Conservation (phyloP, 1,140 invertebrate species). For the Cydia fagiglandana region DNA sequence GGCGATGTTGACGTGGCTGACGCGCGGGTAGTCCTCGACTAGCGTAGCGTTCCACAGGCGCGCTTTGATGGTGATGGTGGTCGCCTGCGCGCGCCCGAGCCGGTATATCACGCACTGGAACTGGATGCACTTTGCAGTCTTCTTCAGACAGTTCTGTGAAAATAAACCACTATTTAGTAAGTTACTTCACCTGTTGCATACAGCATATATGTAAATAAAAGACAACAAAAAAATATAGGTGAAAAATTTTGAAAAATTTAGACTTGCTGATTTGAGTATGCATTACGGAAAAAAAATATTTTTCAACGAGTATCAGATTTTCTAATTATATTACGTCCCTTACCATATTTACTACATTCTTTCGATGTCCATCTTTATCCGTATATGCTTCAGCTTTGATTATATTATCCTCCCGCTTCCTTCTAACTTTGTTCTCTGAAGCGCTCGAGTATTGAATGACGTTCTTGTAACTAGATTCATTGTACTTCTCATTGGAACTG, state of each 20-base stretch:
- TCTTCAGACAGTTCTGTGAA: slow-evolving; percentile 87
- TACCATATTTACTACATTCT: slow-evolving; percentile 89
- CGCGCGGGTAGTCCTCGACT: slow-evolving; percentile 91
- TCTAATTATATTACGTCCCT: slow-evolving; percentile 36
- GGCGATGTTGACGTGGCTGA: slow-evolving; percentile 90
- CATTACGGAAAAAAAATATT: too few relatives aligned
- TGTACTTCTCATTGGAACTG: slow-evolving; percentile 62
- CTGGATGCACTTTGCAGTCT: slow-evolving; percentile 91
- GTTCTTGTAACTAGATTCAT: slow-evolving; percentile 82
- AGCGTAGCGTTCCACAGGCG: slow-evolving; percentile 95
- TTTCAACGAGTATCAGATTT: too few relatives aligned
- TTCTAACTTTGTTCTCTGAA: slow-evolving; percentile 70
- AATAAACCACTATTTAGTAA: background rate
- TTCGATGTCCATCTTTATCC: slow-evolving; percentile 85
- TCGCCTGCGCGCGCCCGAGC: slow-evolving; percentile 85
- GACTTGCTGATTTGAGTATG: too few relatives aligned
- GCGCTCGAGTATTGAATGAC: slow-evolving; percentile 47
- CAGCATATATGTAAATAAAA: too few relatives aligned
- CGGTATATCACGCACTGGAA: slow-evolving; percentile 90
- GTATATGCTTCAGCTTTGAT: slow-evolving; percentile 85
- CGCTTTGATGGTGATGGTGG: slow-evolving; percentile 88
- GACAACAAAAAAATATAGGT: too few relatives aligned
- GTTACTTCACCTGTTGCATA: too few relatives aligned
- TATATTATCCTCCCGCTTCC: slow-evolving; percentile 85
- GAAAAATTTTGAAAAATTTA: too few relatives aligned